Evolutionary conservation across 2,888 invertebrate genomes (phyloP).

Genomic region (Seira musarum): DNA sequence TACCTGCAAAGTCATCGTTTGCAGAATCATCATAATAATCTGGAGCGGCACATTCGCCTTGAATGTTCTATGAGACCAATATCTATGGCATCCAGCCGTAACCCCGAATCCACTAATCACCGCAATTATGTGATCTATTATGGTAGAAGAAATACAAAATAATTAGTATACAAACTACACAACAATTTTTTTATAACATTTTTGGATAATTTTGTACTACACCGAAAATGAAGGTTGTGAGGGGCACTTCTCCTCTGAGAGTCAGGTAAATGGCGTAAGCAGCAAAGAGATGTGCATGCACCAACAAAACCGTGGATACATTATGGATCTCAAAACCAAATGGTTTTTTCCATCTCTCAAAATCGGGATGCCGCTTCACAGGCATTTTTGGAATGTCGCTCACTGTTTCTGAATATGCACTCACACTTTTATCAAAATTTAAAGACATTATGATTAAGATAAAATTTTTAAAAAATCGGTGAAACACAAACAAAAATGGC

Average conservation of each 20-base stretch:
- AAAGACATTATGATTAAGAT: no score
- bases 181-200: neutral
- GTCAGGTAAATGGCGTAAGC: neutral
- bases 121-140: neutral
- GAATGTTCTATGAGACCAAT: conserved; percentile 97
- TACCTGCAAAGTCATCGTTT: conserved; percentile 94
- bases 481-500: no score
- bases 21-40: conserved; percentile 84
- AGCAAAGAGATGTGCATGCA: neutral
- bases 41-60: conserved; percentile 94
- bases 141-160: no score
- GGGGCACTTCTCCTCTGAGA: neutral
- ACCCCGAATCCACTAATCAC: conserved; percentile 86
- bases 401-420: no score
- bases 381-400: no score
- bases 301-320: neutral
- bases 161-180: neutral
- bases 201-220: neutral
- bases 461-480: no score
- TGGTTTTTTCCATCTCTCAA: neutral
- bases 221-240: neutral
- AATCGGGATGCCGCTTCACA: neutral
- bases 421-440: no score
- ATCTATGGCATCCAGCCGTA: conserved; percentile 96
- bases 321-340: neutral